Evolutionary conservation across 2,113 vertebrate species (phyloP), one percentile per base, ranked within the genome.

Genomic region (Prionailurus bengalensis): DNA sequence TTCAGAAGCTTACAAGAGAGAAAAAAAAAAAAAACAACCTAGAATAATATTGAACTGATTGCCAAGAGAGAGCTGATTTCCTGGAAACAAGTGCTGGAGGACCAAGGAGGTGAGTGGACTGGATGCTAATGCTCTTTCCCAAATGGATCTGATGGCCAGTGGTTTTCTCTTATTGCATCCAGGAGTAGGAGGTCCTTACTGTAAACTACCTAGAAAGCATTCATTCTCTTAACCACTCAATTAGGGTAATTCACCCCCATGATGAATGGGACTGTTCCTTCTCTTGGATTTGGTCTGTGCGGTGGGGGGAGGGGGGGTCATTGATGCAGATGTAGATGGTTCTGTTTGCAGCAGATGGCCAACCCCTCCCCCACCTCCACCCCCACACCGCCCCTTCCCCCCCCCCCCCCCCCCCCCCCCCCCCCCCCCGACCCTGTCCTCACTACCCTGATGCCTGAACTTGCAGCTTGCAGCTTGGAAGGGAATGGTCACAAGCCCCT

Each of bases 171-270:
- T 96, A 97, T 61, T 96, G 94, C 70, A 55, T 78, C 85, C 71
- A 96, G 91, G 81, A 97, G 94, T 27, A 83, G 91, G 96, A 94
- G 96, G 92, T 88, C 87, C 91, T 96, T 97, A 83, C 94, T 73
- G 95, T 92, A 97, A 97, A 81, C 95, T 96, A 96, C 94, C 94
- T 97, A 96, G 97, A 97, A 96, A 96, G 97, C 76, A 85, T 86
- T 88, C 71, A 15, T 70, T 85, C 88, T 91, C 88, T 94, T 87
- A 86, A 74, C 95, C 55, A 45, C 95, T 98, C 96, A 93, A 93
- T 97, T 96, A 98, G 97, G 90, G 45, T 95, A 85, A 97, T 97
- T 95, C 89, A 84, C 85, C 80, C 92, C 95, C 12, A 0, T 83
- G 91, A 97, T 96, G 85, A 96, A 97, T 93, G 97, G 53, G 71